Evolutionary conservation across 2,888 invertebrate genomes (phyloP).

Genomic region (Heliconius cydno): DNA sequence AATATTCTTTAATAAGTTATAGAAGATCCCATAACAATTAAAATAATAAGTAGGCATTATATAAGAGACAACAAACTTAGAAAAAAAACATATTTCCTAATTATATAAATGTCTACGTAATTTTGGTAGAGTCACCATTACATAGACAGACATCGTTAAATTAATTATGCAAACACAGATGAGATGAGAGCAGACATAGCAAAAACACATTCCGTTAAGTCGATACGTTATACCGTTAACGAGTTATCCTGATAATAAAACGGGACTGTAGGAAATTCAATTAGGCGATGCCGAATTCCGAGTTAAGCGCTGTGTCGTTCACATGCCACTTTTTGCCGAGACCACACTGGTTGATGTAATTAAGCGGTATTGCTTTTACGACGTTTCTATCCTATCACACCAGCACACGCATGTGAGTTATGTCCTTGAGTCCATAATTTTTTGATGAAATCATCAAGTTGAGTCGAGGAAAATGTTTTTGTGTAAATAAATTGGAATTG

Average conservation of each 20-base stretch:
- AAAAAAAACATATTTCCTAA: background rate
- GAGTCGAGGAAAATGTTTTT: background rate
- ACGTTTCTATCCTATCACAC: constrained; percentile 14
- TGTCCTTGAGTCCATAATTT: constrained; percentile 5
- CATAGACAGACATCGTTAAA: background rate
- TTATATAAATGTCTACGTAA: background rate
- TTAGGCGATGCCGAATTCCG: constrained; percentile 29
- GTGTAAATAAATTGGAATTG: background rate
- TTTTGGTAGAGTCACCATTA: background rate
- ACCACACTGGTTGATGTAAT: constrained; percentile 29
- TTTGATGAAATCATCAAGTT: background rate
- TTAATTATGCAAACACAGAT: constrained; percentile 1
- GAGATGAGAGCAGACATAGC: constrained; percentile 13
- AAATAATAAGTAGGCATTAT: too few relatives aligned
- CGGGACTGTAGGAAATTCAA: constrained; percentile 33
- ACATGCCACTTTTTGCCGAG: constrained; percentile 28
- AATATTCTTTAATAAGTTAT: too few relatives aligned
- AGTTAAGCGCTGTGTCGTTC: constrained; percentile 20
- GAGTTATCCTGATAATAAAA: constrained; percentile 34
- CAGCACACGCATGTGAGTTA: background rate
- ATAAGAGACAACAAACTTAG: too few relatives aligned
- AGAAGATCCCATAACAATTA: too few relatives aligned
- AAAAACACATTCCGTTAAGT: constrained; percentile 25
- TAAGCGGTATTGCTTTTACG: constrained; percentile 27
- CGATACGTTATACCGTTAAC: constrained; percentile 25